phyloP scores from a whole-genome alignment of 2,888 invertebrate species.

The Brassicogethes aeneus region DNA sequence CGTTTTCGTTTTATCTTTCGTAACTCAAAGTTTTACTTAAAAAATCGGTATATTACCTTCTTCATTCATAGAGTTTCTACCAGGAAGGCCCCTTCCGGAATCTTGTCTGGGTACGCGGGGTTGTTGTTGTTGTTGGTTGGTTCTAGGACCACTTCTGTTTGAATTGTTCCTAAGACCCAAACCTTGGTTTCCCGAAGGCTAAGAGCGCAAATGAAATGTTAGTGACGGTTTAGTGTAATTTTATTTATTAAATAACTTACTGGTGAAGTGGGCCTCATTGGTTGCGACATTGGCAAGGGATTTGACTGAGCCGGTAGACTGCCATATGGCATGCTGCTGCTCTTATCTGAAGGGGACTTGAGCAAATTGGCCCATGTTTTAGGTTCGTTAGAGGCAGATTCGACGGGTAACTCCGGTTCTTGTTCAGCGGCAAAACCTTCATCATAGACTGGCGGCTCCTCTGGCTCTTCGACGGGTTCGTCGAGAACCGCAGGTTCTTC shows the following conservation, averaged over 20 bases:
- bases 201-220: no score
- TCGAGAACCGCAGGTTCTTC: slow-evolving; percentile 26
- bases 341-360: slow-evolving; percentile 48
- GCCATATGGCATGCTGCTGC: slow-evolving; percentile 25
- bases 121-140: slow-evolving; percentile 20
- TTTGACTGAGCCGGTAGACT: slow-evolving; percentile 9
- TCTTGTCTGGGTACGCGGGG: slow-evolving; percentile 31
- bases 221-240: slow-evolving; percentile 10
- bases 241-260: slow-evolving; percentile 26
- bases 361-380: slow-evolving; percentile 84
- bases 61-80: slow-evolving; percentile 31
- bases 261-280: slow-evolving; percentile 41
- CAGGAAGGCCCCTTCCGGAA: slow-evolving; percentile 22
- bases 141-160: slow-evolving; percentile 11
- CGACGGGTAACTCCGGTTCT: slow-evolving; percentile 17
- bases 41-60: slow-evolving; percentile 24
- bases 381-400: slow-evolving; percentile 52
- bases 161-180: slow-evolving; percentile 12
- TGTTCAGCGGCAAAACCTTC: slow-evolving; percentile 25
- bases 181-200: slow-evolving; percentile 7
- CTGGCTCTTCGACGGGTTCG: slow-evolving; percentile 25
- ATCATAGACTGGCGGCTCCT: slow-evolving; percentile 25
- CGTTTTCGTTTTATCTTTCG: no score
- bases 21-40: no score
- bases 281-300: slow-evolving; percentile 20